These are phyloP conservation scores for Lamprologus tigripictilis DNA, from an alignment of 2,113 vertebrate genomes.

Conservation along the genomic window DNA sequence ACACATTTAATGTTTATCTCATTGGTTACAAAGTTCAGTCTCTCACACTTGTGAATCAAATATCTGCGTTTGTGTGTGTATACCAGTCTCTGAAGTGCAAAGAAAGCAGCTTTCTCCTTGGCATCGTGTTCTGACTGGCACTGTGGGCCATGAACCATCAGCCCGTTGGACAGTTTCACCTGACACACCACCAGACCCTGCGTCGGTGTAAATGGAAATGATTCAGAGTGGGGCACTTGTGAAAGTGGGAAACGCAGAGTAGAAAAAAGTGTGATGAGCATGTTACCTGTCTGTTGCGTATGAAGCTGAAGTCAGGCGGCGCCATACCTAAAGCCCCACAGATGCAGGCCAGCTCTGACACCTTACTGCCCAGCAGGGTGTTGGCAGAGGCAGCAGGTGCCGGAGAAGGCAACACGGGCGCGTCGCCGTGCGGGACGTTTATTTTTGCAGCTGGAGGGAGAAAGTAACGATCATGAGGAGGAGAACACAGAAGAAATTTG, in stretches of 20 bases:
- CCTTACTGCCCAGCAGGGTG: conserved; percentile 69
- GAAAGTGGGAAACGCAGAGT: neutral
- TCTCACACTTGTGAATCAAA: neutral
- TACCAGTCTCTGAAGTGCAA: conserved; percentile 89
- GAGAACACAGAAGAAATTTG: neutral
- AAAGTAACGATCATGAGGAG: neutral
- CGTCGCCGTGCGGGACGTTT: conserved; percentile 69
- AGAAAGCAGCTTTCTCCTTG: conserved; percentile 89
- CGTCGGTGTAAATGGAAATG: neutral
- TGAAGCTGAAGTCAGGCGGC: conserved; percentile 85
- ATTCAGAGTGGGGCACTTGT: neutral
- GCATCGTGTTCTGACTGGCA: conserved; percentile 90
- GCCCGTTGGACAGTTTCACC: conserved; percentile 87
- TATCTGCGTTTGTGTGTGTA: neutral
- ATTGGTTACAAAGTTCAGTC: neutral
- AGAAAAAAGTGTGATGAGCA: neutral
- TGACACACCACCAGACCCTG: conserved; percentile 87
- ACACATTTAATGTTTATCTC: neutral
- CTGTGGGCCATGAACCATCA: conserved; percentile 86
- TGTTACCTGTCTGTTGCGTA: conserved; percentile 85
- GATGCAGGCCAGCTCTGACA: conserved; percentile 80
- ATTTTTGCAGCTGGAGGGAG: conserved; percentile 75
- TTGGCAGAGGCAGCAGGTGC: neutral
- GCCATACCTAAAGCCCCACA: conserved; percentile 85
- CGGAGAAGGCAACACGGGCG: conserved; percentile 49